Conservation (phyloP, 2,113 vertebrate genomes). For the Fregata magnificens region DNA sequence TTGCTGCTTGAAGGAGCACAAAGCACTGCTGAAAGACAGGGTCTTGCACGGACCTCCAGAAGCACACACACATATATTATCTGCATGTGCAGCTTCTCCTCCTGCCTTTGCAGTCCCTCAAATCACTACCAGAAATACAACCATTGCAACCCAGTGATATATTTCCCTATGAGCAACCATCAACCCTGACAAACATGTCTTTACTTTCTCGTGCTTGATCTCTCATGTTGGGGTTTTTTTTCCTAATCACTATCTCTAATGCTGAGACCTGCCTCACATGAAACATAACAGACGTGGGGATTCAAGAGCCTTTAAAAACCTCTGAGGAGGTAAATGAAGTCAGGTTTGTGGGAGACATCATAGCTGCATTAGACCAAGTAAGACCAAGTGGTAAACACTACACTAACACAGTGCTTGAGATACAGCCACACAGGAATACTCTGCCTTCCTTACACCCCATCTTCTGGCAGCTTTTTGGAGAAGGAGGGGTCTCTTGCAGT, state of each 20-base stretch:
- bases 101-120: neutral
- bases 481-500: neutral
- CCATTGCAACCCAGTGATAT: neutral
- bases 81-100: neutral
- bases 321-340: neutral
- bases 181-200: neutral
- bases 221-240: no score
- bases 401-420: neutral
- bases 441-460: neutral
- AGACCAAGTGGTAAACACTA: neutral
- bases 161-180: neutral
- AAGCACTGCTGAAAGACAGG: neutral
- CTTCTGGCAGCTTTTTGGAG: neutral
- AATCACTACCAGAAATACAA: neutral
- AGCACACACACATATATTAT: accelerated
- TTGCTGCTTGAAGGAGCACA: neutral
- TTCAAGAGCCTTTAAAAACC: neutral
- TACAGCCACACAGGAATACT: neutral
- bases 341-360: neutral
- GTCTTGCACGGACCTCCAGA: neutral
- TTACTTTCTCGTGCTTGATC: neutral
- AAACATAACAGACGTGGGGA: neutral
- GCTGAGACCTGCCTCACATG: neutral
- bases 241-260: neutral
- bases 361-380: neutral